Evolutionary conservation across 1,140 invertebrate species (phyloP).

Genomic region (Brachystomella parvula): DNA sequence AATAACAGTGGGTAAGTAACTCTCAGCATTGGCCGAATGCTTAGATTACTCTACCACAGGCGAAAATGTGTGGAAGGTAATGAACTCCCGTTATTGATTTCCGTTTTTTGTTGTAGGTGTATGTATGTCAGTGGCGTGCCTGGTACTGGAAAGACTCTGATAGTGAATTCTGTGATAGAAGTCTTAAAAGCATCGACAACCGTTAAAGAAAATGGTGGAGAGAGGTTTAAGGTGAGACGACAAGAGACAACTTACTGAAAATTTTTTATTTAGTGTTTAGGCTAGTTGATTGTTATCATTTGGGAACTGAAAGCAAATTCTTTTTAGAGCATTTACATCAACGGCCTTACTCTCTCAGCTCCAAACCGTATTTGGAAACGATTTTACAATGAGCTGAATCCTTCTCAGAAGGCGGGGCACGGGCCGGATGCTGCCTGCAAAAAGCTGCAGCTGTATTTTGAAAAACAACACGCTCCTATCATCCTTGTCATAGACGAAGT

Average conservation of each 20-base stretch:
- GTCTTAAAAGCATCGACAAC: constrained; percentile 57
- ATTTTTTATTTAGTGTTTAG: background rate
- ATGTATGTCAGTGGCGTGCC: constrained; percentile 98
- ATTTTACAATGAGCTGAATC: constrained; percentile 42
- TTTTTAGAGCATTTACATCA: constrained; percentile 80
- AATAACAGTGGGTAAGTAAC: background rate
- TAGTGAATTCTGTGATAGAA: constrained; percentile 78
- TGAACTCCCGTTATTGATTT: too few relatives aligned
- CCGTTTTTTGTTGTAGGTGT: constrained; percentile 50
- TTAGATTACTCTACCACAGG: too few relatives aligned
- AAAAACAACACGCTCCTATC: constrained; percentile 54
- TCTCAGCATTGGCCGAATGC: too few relatives aligned
- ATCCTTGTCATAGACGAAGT: constrained; percentile 87
- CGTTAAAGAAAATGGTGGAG: constrained; percentile 37
- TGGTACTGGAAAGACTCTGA: constrained; percentile 97
- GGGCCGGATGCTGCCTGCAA: constrained; percentile 67
- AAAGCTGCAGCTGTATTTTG: constrained; percentile 69
- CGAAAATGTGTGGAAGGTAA: too few relatives aligned
- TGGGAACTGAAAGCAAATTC: too few relatives aligned
- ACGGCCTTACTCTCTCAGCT: constrained; percentile 80
- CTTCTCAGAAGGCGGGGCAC: constrained; percentile 49
- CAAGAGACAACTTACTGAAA: background rate
- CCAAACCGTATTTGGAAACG: constrained; percentile 67
- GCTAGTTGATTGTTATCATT: background rate
- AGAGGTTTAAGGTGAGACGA: constrained; percentile 9